phyloP scores from a whole-genome alignment of 2,797 vertebrate species.

The Chiloscyllium punctatum region DNA sequence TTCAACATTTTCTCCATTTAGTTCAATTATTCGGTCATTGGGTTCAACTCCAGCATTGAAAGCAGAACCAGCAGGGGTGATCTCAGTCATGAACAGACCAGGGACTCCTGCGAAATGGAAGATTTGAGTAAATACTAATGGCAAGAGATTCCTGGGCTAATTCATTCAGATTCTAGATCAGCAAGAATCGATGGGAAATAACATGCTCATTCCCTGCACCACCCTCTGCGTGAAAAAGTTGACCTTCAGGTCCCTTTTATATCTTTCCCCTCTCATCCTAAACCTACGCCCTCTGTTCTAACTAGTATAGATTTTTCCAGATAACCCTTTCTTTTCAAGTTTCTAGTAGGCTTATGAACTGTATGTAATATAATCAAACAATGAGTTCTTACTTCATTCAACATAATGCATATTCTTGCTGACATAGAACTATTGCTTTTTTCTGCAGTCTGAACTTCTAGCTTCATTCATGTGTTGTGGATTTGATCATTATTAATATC shows the following conservation, averaged over 20 bases:
- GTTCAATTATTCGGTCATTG: constrained; percentile 74
- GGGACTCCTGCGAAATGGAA: constrained; percentile 54
- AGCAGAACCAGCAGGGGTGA: constrained; percentile 63
- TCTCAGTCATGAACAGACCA: constrained; percentile 69
- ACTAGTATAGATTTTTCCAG: background rate
- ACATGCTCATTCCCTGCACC: background rate
- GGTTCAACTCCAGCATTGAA: constrained; percentile 69
- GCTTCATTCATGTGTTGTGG: too few relatives aligned
- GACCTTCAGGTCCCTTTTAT: too few relatives aligned
- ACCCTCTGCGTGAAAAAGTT: too few relatives aligned
- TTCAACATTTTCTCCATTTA: constrained; percentile 80
- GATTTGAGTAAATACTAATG: background rate
- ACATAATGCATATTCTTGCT: background rate
- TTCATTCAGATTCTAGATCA: background rate
- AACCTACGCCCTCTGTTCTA: background rate
- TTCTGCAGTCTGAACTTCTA: too few relatives aligned
- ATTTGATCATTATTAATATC: too few relatives aligned
- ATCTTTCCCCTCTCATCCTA: too few relatives aligned
- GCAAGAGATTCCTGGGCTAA: background rate
- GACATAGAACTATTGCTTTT: too few relatives aligned
- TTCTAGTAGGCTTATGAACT: background rate
- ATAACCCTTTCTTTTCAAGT: background rate
- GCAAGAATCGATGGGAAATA: background rate
- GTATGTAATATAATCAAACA: background rate
- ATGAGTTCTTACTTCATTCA: background rate